Percentiles rank a stretch among this genome's conserved stretches.
phyloP scores from a whole-genome alignment of 2,888 invertebrate genomes.

The Rotaria sp. region DNA sequence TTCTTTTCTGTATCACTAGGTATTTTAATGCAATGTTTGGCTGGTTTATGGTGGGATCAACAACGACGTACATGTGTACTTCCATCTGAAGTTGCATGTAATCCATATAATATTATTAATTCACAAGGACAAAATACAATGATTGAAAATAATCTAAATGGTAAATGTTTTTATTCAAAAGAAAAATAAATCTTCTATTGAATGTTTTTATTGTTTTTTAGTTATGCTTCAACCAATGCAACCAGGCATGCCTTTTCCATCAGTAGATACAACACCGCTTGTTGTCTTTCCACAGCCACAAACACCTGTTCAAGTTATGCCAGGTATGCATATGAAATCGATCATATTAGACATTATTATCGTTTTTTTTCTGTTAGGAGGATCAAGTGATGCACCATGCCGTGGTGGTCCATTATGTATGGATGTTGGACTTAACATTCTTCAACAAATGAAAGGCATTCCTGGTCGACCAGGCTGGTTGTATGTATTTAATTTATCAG shows the following conservation, averaged over 20 bases:
- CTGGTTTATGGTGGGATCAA: conserved; percentile 41
- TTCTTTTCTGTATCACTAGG: background rate
- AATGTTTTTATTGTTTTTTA: background rate
- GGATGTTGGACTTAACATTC: conserved; percentile 33
- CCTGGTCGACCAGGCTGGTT: conserved; percentile 36
- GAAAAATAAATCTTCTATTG: background rate
- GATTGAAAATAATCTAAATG: background rate
- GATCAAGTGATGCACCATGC: background rate
- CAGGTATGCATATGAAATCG: background rate
- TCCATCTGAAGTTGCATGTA: conserved; percentile 38
- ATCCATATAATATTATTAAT: conserved; percentile 39
- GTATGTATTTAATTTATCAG: background rate
- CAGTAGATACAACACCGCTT: background rate
- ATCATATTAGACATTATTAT: background rate
- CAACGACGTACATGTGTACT: conserved; percentile 37
- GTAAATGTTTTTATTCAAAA: background rate
- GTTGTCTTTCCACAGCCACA: background rate
- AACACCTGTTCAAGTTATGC: background rate
- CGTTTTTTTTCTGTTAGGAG: background rate
- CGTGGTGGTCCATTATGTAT: conserved; percentile 25
- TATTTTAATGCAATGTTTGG: conserved; percentile 34
- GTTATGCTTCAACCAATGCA: background rate
- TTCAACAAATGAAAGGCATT: conserved; percentile 38
- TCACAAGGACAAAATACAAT: background rate
- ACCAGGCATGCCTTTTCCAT: background rate